Conservation (phyloP, 2,797 vertebrate species). For the Cichlasoma orientale region DNA sequence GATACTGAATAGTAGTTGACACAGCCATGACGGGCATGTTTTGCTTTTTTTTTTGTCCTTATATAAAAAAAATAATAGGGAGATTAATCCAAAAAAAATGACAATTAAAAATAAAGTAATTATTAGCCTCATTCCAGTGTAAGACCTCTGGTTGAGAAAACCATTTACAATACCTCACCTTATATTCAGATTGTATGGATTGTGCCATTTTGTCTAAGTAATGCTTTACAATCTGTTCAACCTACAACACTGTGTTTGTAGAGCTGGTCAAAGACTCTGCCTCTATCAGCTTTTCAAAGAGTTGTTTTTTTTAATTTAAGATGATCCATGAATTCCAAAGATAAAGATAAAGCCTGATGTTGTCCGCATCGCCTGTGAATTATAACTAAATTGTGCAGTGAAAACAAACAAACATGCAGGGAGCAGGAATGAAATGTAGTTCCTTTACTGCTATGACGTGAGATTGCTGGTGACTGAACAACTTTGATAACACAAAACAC, state of each 20-base stretch:
- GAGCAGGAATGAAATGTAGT: neutral
- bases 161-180: no score
- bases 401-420: neutral
- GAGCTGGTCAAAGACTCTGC: neutral
- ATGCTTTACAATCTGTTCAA: no score
- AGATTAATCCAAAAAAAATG: neutral
- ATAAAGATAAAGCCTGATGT: neutral
- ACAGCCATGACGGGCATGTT: neutral
- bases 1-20: neutral
- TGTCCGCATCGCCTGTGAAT: neutral
- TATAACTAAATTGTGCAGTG: neutral
- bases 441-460: neutral
- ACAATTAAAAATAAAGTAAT: neutral
- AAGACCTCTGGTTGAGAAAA: no score
- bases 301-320: neutral
- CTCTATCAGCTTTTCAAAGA: neutral
- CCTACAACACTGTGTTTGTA: neutral
- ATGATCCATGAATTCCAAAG: neutral
- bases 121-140: neutral
- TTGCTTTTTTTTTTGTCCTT: neutral
- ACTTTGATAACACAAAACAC: conserved; percentile 14
- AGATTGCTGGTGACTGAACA: neutral
- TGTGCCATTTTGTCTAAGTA: no score
- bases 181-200: no score
- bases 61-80: neutral